Conservation (phyloP, 2,888 invertebrate genomes). For the Altica lythri region DNA sequence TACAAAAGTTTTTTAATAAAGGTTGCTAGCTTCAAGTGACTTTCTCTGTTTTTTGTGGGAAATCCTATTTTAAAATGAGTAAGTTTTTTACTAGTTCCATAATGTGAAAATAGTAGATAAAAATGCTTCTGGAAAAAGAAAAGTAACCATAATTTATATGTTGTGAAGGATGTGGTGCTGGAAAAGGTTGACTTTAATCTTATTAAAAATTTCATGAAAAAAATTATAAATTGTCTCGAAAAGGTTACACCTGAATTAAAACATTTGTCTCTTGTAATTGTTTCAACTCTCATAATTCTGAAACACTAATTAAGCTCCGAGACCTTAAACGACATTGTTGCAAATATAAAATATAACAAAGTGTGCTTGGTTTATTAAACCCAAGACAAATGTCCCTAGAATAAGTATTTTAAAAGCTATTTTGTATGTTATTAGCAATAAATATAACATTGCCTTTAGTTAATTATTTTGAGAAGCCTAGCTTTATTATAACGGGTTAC, state of each 20-base stretch:
- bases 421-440: too few relatives aligned
- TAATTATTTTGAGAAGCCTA: too few relatives aligned
- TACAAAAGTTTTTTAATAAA: conserved; percentile 17
- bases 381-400: not conserved
- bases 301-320: conserved; percentile 22
- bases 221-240: conserved; percentile 29
- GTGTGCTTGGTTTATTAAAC: conserved; percentile 2
- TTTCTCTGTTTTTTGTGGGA: conserved; percentile 10
- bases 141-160: conserved; percentile 9
- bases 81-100: conserved; percentile 5
- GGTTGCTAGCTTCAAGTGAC: conserved; percentile 8
- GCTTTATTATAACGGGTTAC: too few relatives aligned
- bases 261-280: conserved; percentile 36
- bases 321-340: conserved; percentile 16
- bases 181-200: conserved; percentile 18
- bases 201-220: conserved; percentile 25
- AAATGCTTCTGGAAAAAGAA: conserved; percentile 6
- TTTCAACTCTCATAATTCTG: conserved; percentile 32
- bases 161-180: conserved; percentile 5
- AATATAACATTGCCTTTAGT: too few relatives aligned
- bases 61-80: conserved; percentile 8
- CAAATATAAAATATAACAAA: conserved; percentile 10
- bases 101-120: conserved; percentile 1
- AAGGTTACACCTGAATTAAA: conserved; percentile 34
- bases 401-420: too few relatives aligned